phyloP scores from a whole-genome alignment of 2,113 vertebrate genomes.

The Anhinga rufa region DNA sequence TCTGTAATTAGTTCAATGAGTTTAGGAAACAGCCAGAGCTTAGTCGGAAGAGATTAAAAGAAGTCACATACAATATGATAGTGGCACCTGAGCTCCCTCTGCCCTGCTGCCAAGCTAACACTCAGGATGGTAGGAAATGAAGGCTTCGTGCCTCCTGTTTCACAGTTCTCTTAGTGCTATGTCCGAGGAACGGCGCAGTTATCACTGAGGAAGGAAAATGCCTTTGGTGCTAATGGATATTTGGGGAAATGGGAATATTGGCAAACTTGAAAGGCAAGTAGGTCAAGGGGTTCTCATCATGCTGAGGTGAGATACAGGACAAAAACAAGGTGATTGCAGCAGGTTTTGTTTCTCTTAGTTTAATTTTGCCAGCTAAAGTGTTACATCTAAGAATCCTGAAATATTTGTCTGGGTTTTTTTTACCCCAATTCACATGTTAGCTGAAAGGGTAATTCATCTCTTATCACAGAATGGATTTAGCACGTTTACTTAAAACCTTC shows the following conservation, averaged over 20 bases:
- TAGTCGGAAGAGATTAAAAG: neutral
- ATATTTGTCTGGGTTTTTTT: neutral
- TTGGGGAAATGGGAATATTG: neutral
- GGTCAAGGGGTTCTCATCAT: neutral
- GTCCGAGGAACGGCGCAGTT: neutral
- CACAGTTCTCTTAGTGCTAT: neutral
- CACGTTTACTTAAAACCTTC: neutral
- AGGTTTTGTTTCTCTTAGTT: neutral
- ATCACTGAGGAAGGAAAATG: neutral
- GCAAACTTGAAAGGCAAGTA: neutral
- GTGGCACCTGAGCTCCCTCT: neutral
- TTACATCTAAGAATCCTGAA: neutral
- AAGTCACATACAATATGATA: neutral
- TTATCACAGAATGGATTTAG: neutral
- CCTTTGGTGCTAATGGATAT: neutral
- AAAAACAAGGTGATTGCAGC: neutral
- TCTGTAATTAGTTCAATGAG: slow-evolving; percentile 12
- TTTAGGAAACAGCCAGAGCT: slow-evolving; percentile 8
- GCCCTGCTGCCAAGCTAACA: neutral
- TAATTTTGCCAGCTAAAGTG: neutral
- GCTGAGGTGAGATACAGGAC: neutral
- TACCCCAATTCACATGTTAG: neutral
- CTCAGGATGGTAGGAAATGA: neutral
- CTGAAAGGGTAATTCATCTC: neutral
- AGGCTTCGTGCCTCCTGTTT: neutral